Percentiles rank a stretch among this genome's conserved stretches.
phyloP scores from a whole-genome alignment of 2,888 invertebrate species.

The Artemia sinica region DNA sequence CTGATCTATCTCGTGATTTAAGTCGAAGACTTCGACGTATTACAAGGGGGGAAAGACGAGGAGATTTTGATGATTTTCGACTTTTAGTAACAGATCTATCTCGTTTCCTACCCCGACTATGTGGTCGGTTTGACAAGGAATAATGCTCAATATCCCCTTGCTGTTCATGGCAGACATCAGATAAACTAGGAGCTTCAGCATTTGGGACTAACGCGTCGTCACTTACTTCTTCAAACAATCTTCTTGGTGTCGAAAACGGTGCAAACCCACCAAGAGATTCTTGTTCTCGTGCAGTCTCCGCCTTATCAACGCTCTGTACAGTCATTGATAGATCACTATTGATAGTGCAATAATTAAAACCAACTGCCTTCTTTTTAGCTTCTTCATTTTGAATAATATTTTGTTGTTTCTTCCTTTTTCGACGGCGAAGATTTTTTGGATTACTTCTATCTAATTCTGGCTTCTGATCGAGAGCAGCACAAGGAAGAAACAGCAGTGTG shows the following conservation, averaged over 20 bases:
- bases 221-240: not conserved
- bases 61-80: not conserved
- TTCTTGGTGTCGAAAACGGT: not conserved
- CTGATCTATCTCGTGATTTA: not conserved
- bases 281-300: not conserved
- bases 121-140: not conserved
- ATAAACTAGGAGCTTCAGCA: not conserved
- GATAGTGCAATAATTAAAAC: conserved; percentile 1
- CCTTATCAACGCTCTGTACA: not conserved
- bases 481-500: too few species aligned
- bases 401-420: not conserved
- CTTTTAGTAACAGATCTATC: not conserved
- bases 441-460: too few species aligned
- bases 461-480: too few species aligned
- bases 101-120: not conserved
- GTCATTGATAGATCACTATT: not conserved
- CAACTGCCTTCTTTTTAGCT: not conserved
- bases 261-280: not conserved
- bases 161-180: not conserved
- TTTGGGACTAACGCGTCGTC: not conserved
- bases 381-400: not conserved
- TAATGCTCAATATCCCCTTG: too few species aligned
- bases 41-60: not conserved
- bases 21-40: conserved; percentile 4
- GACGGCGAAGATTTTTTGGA: not conserved